Evolutionary conservation across 2,888 invertebrate species (phyloP), one percentile per base, ranked within the genome.

Genomic region (Morpho deidamia): DNA sequence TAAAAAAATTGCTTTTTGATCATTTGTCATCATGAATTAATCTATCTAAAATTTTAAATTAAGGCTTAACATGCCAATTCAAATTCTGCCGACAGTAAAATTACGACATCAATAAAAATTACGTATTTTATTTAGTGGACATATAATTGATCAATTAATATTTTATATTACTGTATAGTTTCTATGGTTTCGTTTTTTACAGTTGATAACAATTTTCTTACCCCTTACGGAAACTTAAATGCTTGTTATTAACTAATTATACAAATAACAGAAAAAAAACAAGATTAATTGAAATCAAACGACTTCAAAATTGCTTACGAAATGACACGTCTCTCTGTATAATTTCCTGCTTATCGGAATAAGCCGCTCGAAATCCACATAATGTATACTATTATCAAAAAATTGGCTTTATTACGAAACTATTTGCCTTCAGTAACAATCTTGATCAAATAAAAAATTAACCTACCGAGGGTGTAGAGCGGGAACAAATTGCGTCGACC

Each of bases 381-480:
- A 64, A 68, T 67, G 61, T 67, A 68, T 75, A 65, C 78, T 71
- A 87, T 85, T 87, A 85, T 75, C 76, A 81, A 87, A 87, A 86
- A 89, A 88, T 88, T 86, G 86, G 81, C 84, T 83, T 78, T 83
- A 89, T 88, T 88, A 88, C 71, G 71, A 76, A 83, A 83, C 78
- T 78, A 79, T 83, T 80, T 69, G 81, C 81, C 75, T 67, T 65
- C 69, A 66, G 73, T 79, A 81, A 81, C 77, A 71, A 78, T 80
- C 83, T 82, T 83, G 83, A 83, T 81, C 85, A 74, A 81, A 85
- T 89, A 80, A 88, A 88, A 86, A 82, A 88, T 86, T 81, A 67
- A 88, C 76, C 66, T 73, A 64, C 63, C 48, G 70, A 74, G 83
- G 84, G 78, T 74, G 79, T 71, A 69, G 74, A 74, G 72, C 72